Evolutionary conservation across 2,113 vertebrate species (phyloP).

Genomic region (Pachypanchax playfairii): DNA sequence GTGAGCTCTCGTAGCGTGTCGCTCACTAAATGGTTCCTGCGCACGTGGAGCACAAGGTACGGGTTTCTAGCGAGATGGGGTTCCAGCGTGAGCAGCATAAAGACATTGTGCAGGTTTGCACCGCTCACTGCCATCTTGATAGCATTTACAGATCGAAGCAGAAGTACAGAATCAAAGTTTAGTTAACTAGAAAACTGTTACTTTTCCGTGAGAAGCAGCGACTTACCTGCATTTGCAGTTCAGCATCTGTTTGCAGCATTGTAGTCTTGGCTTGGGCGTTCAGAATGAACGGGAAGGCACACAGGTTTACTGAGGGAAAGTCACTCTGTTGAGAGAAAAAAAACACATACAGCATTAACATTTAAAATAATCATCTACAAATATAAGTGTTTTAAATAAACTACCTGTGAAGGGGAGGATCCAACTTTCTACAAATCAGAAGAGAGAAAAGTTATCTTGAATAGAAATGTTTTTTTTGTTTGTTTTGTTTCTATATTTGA

Average conservation of each 20-base stretch:
- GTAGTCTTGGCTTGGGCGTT: slow-evolving; percentile 98
- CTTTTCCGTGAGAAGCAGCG: neutral
- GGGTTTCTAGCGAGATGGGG: slow-evolving; percentile 94
- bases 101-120: slow-evolving; percentile 95
- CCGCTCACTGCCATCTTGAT: slow-evolving; percentile 93
- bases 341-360: neutral
- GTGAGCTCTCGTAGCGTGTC: slow-evolving; percentile 94
- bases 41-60: slow-evolving; percentile 93
- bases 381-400: neutral
- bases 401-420: slow-evolving; percentile 90
- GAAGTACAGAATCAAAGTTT: neutral
- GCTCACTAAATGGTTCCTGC: slow-evolving; percentile 90
- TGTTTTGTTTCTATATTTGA: neutral
- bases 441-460: neutral
- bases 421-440: slow-evolving; percentile 87
- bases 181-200: no score
- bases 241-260: slow-evolving; percentile 97
- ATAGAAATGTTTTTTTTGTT: no score
- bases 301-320: slow-evolving; percentile 86
- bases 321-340: slow-evolving; percentile 76
- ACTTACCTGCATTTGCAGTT: slow-evolving; percentile 99
- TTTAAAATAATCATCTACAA: neutral
- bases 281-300: slow-evolving; percentile 97
- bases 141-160: neutral
- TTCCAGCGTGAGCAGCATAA: slow-evolving; percentile 97